phyloP scores from a whole-genome alignment of 2,113 vertebrate species.

The Asarcornis scutulata region DNA sequence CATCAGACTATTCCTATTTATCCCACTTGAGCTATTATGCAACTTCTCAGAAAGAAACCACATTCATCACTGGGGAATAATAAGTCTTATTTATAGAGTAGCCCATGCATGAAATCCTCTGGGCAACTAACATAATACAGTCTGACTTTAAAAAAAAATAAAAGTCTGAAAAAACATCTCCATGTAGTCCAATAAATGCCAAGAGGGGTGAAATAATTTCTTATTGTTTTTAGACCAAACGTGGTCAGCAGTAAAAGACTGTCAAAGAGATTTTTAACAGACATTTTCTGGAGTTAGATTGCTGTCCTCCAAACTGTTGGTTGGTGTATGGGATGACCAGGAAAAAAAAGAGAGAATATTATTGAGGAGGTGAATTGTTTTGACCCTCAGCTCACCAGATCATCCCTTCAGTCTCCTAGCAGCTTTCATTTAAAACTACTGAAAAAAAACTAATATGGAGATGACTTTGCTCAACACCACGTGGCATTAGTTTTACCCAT shows the following conservation, averaged over 20 bases:
- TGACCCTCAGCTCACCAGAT: conserved; percentile 26
- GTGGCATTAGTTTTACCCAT: background rate
- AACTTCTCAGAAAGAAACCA: conserved; percentile 41
- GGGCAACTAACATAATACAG: conserved; percentile 38
- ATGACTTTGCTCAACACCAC: background rate
- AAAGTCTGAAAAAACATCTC: background rate
- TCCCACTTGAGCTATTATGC: conserved; percentile 20
- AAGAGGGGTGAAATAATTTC: conserved; percentile 26
- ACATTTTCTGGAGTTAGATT: background rate
- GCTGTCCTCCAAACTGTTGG: background rate
- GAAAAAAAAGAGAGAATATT: background rate
- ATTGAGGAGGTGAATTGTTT: conserved; percentile 6
- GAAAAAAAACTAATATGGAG: background rate
- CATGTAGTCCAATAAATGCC: conserved; percentile 34
- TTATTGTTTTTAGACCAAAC: conserved; percentile 33
- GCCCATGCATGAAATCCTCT: conserved; percentile 40
- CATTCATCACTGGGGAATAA: conserved; percentile 13
- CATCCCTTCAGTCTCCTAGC: background rate
- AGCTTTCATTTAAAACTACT: conserved; percentile 37
- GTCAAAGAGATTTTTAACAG: conserved; percentile 45
- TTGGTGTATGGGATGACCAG: conserved; percentile 29
- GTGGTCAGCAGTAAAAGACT: conserved; percentile 10
- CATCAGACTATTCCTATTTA: conserved; percentile 30
- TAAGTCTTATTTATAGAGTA: conserved; percentile 55
- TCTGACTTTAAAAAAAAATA: background rate